phyloP scores from a whole-genome alignment of 2,113 vertebrate genomes.

The Lonchura striata region DNA sequence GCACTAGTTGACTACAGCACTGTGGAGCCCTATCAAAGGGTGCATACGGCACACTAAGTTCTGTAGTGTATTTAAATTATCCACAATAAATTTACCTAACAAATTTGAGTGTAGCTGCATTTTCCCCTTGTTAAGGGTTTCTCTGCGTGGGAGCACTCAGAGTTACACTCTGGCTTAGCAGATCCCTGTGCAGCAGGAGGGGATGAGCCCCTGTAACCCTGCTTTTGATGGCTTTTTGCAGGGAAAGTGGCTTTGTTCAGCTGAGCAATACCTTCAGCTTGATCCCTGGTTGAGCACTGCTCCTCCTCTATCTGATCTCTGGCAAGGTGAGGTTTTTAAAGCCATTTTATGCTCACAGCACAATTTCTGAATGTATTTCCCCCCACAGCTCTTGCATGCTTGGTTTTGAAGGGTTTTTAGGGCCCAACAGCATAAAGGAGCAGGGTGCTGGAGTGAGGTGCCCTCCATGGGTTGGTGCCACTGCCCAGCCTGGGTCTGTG shows the following conservation, averaged over 20 bases:
- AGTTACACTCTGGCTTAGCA: background rate
- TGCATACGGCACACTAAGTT: background rate
- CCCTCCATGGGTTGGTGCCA: rapidly evolving
- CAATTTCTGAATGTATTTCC: background rate
- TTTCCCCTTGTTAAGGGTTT: background rate
- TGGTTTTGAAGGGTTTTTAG: background rate
- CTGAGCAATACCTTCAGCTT: background rate
- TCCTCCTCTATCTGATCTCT: background rate
- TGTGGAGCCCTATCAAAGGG: slow-evolving; percentile 27
- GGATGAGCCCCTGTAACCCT: background rate
- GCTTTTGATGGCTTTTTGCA: background rate
- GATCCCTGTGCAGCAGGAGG: background rate
- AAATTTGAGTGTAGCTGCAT: slow-evolving; percentile 9
- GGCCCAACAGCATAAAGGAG: background rate
- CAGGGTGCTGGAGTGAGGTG: rapidly evolving
- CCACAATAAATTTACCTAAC: slow-evolving; percentile 48
- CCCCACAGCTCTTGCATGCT: background rate
- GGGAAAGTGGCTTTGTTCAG: background rate
- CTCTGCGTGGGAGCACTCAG: background rate
- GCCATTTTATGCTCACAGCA: background rate
- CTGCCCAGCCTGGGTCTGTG: background rate
- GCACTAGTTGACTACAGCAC: slow-evolving; percentile 34
- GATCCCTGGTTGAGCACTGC: background rate
- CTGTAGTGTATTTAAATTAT: slow-evolving; percentile 36
- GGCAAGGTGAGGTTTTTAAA: background rate